These are phyloP conservation scores for Euclidia mi DNA, from an alignment of 2,888 invertebrate genomes.

Conservation along the genomic window DNA sequence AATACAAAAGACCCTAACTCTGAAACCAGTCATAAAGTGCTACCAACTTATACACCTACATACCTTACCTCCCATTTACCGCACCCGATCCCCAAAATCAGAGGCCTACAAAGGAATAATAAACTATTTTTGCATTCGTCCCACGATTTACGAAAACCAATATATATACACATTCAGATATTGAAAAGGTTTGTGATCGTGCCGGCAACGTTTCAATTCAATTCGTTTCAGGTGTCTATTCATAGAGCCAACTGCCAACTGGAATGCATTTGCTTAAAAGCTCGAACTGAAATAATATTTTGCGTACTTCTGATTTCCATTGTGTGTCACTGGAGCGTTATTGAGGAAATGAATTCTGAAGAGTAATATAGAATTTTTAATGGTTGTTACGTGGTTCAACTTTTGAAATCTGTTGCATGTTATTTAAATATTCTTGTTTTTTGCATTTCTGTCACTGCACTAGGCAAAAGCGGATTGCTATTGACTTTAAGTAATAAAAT, in stretches of 20 bases:
- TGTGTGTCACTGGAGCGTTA: background rate
- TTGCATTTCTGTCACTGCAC: no score
- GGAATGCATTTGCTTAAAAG: constrained; percentile 70
- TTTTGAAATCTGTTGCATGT: no score
- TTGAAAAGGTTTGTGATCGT: constrained; percentile 50
- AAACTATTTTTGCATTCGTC: constrained; percentile 29
- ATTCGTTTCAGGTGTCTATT: constrained; percentile 62
- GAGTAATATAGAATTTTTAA: background rate
- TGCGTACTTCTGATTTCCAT: constrained; percentile 19
- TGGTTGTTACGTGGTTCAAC: no score
- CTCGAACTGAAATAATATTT: constrained; percentile 58
- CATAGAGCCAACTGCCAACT: constrained; percentile 51
- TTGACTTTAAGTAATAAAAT: no score
- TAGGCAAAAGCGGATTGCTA: no score
- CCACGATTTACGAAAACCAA: constrained; percentile 27
- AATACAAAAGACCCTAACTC: no score
- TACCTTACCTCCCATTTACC: no score
- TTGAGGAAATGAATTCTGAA: background rate
- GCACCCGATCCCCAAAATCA: no score
- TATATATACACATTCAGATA: constrained; percentile 36
- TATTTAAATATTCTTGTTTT: no score
- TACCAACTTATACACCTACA: no score
- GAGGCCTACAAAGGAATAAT: background rate
- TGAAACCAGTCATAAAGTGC: no score
- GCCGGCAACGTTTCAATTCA: constrained; percentile 54